Base-by-base conservation (phyloP, 2,113 vertebrate genomes). In the Tragelaphus buxtoni region DNA sequence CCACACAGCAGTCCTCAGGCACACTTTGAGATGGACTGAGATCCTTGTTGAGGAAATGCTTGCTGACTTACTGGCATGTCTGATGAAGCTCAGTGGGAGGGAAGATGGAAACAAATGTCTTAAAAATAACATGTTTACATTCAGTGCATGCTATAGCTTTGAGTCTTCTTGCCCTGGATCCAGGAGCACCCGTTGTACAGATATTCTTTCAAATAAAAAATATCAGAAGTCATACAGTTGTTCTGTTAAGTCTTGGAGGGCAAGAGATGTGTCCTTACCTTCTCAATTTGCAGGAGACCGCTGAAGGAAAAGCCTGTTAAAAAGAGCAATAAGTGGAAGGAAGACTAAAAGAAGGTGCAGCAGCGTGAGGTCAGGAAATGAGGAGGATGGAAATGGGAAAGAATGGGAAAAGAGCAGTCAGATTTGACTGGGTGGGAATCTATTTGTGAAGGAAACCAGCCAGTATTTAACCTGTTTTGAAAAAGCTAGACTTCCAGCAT, bases 401-500 rank as follows among this genome's bases (percentile, higher is more conserved):
- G 74, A 84, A 61, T 74, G 74, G 94, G 89, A 96, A 97, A 97
- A 96, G 97, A 97, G 94, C 97, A 98, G 90, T 89, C 69, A 3
- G 79, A 86, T 69, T 30, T 86, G 88, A 95, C 94, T 96, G 96
- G 97, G 84, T 95, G 88, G 79, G 86, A 95, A 94, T 97, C 91
- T 96, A 4, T 97, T 94, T 97, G 90, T 61, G 92, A 96, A 98
- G 97, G 89, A 98, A 95, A 92, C 82, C 95, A 97, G 96, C 96
- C 96, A 97, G 97, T 97, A 94, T 97, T 98, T 97, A 98, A 98
- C 98, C 96, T 97, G 92, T 96, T 97, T 97, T 91, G 95, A 95
- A 97, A 98, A 97, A 97, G 65, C 94, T 96, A 84, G 93, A 97
- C 97, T 98, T 97, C 82, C 92, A 98, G 95, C 94, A 93, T 96